A percentile compares a stretch with the other conserved stretches of the same genome.
These are phyloP conservation scores for Dolichallabes microphthalmus DNA, from an alignment of 2,113 vertebrate genomes.

Conservation along the genomic window DNA sequence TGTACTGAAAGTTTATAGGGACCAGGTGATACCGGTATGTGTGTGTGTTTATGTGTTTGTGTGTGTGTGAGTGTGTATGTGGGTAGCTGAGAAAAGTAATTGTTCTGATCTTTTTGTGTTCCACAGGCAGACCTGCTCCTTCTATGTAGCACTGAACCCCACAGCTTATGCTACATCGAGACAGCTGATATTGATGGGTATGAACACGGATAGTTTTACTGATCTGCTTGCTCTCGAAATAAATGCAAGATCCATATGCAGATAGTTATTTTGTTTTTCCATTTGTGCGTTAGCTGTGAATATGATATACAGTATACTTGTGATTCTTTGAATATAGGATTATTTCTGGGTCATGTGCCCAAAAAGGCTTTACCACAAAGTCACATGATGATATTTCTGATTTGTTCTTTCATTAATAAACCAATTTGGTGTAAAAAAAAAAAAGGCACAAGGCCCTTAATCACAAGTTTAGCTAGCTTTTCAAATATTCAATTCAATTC, in stretches of 20 bases:
- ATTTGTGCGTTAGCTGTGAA: not conserved
- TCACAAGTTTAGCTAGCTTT: too few species aligned
- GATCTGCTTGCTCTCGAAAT: not conserved
- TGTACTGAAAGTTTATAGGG: slow-evolving; percentile 79
- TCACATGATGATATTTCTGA: not conserved
- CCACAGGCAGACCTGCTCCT: slow-evolving; percentile 83
- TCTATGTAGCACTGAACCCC: slow-evolving; percentile 86
- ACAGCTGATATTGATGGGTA: slow-evolving; percentile 93
- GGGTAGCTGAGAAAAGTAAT: not conserved
- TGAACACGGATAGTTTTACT: slow-evolving; percentile 31
- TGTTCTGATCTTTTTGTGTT: not conserved
- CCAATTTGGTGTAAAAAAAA: not conserved
- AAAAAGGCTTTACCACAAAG: not conserved
- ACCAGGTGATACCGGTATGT: slow-evolving; percentile 85
- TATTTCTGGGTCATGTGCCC: not conserved
- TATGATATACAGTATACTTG: not conserved
- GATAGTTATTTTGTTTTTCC: not conserved
- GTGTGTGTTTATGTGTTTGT: not conserved
- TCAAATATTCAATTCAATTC: too few species aligned
- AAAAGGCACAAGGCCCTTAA: not conserved
- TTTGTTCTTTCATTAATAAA: too few species aligned
- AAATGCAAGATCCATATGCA: not conserved
- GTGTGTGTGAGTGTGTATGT: slow-evolving; percentile 65
- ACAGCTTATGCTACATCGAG: slow-evolving; percentile 92
- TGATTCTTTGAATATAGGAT: not conserved